Conservation (phyloP, 37 sponge, comb jelly and placozoan species). For the Aphrocallistes beatrix region DNA sequence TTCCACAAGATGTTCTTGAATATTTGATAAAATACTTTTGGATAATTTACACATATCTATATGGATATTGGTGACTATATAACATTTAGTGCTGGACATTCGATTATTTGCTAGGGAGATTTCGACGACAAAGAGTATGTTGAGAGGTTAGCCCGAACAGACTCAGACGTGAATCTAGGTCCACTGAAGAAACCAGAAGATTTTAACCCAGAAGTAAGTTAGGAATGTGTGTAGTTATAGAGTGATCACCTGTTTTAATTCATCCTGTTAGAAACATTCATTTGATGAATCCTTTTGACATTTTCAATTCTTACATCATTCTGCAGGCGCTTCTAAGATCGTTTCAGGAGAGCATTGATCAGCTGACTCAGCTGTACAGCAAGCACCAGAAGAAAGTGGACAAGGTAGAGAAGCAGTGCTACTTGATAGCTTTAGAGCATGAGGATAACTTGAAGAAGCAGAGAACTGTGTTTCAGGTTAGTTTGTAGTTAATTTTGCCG, state of each 20-base stretch:
- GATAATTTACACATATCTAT: too few species aligned
- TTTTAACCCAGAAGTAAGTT: not conserved
- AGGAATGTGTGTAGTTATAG: not conserved
- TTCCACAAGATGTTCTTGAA: too few species aligned
- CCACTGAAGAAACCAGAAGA: slow-evolving; percentile 13
- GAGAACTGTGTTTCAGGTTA: not conserved
- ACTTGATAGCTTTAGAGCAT: not conserved
- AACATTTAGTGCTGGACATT: too few species aligned
- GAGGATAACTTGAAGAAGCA: slow-evolving; percentile 1
- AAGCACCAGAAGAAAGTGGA: slow-evolving; percentile 6
- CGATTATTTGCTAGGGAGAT: too few species aligned
- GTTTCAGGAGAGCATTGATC: not conserved
- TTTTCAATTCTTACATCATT: too few species aligned
- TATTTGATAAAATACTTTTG: too few species aligned
- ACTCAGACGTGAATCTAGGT: not conserved
- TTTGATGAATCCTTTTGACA: not conserved
- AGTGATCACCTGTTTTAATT: too few species aligned
- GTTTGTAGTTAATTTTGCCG: too few species aligned
- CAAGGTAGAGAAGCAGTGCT: slow-evolving; percentile 17
- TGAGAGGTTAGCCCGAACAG: not conserved
- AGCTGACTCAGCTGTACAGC: not conserved
- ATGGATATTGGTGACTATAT: too few species aligned
- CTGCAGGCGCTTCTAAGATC: not conserved
- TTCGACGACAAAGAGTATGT: slow-evolving; percentile 2
- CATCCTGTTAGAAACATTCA: too few species aligned